Evolutionary conservation across 92 coral and sea anemone genomes (phyloP), one percentile per base, ranked within the genome.

Genomic region (Chrysogorgia sp.): DNA sequence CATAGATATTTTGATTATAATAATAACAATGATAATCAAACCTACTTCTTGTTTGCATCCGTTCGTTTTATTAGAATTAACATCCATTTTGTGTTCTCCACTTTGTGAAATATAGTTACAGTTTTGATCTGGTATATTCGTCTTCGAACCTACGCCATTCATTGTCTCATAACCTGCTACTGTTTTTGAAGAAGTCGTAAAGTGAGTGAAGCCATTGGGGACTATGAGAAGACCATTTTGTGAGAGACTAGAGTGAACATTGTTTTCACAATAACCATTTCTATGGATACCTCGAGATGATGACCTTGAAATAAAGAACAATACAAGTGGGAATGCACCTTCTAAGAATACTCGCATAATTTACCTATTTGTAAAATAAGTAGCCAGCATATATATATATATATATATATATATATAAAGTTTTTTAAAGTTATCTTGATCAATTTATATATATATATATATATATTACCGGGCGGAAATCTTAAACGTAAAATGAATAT

Each of bases 171-270:
- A 37, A 37, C 74, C 13, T 37, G n/a, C 7, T 61, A 12, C 19
- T 61, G 53, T 5, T 67, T 53, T 23, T n/a, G n/a, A n/a, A n/a
- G n/a, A n/a, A n/a, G n/a, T n/a, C n/a, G n/a, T n/a, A n/a, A n/a
- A 47, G 35, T 52, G 60, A 20, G 52, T 22, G 41, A 32, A 72
- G 34, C 79, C 79, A 53, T 72, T 72, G 23, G 79, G 65, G 31
- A 72, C 65, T 32, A 72, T 72, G n/a, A 72, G 79, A 15, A 72
- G 43, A 49, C 79, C 79, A 34, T 72, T 17, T 30, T 32, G 79
- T n/a, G 49, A 56, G 8, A 34, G 12, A 52, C 35, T 56, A 32
- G 20, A 31, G 26, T 52, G 77, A 24, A 24, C 30, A 7, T 41
- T 56, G 12, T 29, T 23, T 25, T 28, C 40, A 32, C 63, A 31